phyloP scores from a whole-genome alignment of 2,113 vertebrate genomes.

The Uria aalge region DNA sequence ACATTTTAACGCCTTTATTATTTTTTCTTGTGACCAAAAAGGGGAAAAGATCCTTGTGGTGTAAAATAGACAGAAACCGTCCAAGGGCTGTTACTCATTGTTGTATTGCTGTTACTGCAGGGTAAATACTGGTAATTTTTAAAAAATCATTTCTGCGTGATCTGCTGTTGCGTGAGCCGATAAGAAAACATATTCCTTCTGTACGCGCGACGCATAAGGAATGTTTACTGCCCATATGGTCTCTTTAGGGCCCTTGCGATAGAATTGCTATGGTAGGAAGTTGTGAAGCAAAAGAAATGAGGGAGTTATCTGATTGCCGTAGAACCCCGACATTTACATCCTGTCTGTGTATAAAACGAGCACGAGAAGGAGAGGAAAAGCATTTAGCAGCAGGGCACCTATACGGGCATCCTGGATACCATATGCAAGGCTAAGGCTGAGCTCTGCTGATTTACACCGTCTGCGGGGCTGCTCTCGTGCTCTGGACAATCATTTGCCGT shows the following conservation, averaged over 20 bases:
- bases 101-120: neutral
- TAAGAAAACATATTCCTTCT: constrained; percentile 4
- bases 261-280: neutral
- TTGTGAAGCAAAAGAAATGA: neutral
- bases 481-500: neutral
- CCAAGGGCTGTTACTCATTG: neutral
- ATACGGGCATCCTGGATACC: neutral
- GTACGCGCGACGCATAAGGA: neutral
- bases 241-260: neutral
- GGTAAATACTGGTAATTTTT: constrained; percentile 4
- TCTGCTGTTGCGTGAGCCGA: neutral
- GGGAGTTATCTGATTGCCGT: neutral
- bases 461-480: neutral
- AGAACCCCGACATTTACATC: neutral
- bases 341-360: neutral
- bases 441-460: neutral
- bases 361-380: neutral
- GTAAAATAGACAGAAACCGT: neutral
- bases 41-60: neutral
- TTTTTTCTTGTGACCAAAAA: constrained; percentile 9
- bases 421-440: neutral
- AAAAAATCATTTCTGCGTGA: neutral
- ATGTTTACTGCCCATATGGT: neutral
- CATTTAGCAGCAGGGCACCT: neutral
- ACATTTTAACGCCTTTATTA: constrained; percentile 16